Evolutionary conservation across 2,888 invertebrate species (phyloP), one percentile per base, ranked within the genome.

Genomic region (Piscicola geometra): DNA sequence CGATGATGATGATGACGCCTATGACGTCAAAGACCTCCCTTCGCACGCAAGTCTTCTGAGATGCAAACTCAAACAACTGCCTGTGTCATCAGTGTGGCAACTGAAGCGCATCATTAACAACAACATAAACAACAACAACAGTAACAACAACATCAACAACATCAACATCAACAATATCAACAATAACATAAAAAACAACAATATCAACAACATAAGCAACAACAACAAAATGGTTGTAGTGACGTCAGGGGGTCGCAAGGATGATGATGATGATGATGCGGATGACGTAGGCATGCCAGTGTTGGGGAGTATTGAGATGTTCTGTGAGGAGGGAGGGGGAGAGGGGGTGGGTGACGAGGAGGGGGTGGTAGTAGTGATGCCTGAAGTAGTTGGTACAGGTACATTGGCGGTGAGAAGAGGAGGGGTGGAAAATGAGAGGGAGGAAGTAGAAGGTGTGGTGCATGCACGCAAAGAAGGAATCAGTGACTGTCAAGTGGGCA

Each of bases 231-330:
- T n/a, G n/a, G n/a, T n/a, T n/a, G n/a, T n/a, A n/a, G n/a, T n/a
- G n/a, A n/a, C n/a, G n/a, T n/a, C n/a, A n/a, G n/a, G n/a, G n/a
- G n/a, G n/a, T n/a, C n/a, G n/a, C n/a, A n/a, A n/a, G n/a, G n/a
- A n/a, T n/a, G n/a, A n/a, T n/a, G n/a, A n/a, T n/a, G 50, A 47
- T 15, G 50, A 47, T 15, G 50, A 47, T 21, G 50, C 12, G 21
- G 3, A 56, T 25, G 25, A 21, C 21, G 60, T n/a, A 25, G 21
- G 3, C 3, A 18, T 21, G 60, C n/a, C 60, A 5, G n/a, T 15
- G 25, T 5, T 56, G 60, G 60, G 60, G 5, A 56, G 60, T 56
- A 56, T 56, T 15, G 60, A 56, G 60, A 56, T 56, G 60, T 56
- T 56, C n/a, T 56, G 60, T 56, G 60, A 56, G 60, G 60, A 56